phyloP scores from a whole-genome alignment of 2,113 vertebrate species.

The Heptranchias perlo region DNA sequence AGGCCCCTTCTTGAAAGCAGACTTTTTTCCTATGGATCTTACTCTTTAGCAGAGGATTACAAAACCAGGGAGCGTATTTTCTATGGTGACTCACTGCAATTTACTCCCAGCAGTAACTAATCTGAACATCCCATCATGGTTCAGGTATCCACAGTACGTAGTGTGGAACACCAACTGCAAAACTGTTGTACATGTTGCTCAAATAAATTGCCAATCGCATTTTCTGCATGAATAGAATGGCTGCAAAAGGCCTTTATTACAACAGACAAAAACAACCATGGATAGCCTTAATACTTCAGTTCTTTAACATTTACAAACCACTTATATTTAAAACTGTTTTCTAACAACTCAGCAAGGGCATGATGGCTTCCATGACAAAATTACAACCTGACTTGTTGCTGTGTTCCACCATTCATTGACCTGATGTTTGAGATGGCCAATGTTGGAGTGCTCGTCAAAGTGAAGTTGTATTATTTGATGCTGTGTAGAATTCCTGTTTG shows the following conservation, averaged over 20 bases:
- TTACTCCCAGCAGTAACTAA: background rate
- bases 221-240: background rate
- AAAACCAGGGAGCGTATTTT: background rate
- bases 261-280: background rate
- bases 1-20: background rate
- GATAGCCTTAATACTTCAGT: background rate
- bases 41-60: background rate
- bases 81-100: background rate
- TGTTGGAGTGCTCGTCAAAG: background rate
- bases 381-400: background rate
- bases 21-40: background rate
- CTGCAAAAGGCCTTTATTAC: background rate
- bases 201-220: background rate
- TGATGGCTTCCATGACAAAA: constrained; percentile 20
- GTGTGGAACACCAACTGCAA: background rate
- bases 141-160: background rate
- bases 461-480: background rate
- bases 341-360: background rate
- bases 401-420: background rate
- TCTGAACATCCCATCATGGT: background rate
- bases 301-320: background rate
- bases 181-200: background rate
- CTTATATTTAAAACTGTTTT: background rate
- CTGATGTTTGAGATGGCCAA: background rate
- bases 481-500: background rate